phyloP scores from a whole-genome alignment of 2,113 vertebrate species.

The Myotis yumanensis region DNA sequence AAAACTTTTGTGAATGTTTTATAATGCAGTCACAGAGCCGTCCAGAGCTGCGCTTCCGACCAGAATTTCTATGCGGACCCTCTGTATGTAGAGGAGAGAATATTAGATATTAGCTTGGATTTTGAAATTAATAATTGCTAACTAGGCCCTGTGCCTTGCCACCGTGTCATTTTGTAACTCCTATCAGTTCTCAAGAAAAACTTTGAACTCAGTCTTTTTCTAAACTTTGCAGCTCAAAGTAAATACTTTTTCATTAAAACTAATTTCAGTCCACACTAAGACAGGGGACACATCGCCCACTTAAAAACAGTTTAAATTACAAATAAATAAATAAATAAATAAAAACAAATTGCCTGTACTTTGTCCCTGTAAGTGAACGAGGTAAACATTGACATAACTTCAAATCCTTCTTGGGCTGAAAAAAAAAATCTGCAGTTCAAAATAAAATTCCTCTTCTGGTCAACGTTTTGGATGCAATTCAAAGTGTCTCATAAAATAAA shows the following conservation, averaged over 20 bases:
- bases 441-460: constrained; percentile 84
- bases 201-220: constrained; percentile 70
- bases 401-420: constrained; percentile 72
- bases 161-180: constrained; percentile 60
- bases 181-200: constrained; percentile 59
- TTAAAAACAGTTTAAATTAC: constrained; percentile 74
- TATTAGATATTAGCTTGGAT: constrained; percentile 7
- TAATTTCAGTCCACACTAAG: constrained; percentile 75
- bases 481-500: constrained; percentile 87
- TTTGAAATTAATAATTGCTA: constrained; percentile 68
- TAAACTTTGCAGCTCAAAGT: constrained; percentile 70
- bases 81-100: not conserved
- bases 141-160: constrained; percentile 49
- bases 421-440: constrained; percentile 81
- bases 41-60: constrained; percentile 64
- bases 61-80: constrained; percentile 11
- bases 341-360: constrained; percentile 71
- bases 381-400: constrained; percentile 82
- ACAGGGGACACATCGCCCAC: constrained; percentile 63
- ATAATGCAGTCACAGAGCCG: constrained; percentile 73
- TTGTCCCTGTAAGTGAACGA: constrained; percentile 83
- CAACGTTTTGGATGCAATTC: constrained; percentile 87
- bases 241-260: constrained; percentile 70
- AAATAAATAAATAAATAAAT: not conserved
- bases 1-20: constrained; percentile 81